Evolutionary conservation across 2,888 invertebrate species (phyloP).

Genomic region (Marronus borbonicus): DNA sequence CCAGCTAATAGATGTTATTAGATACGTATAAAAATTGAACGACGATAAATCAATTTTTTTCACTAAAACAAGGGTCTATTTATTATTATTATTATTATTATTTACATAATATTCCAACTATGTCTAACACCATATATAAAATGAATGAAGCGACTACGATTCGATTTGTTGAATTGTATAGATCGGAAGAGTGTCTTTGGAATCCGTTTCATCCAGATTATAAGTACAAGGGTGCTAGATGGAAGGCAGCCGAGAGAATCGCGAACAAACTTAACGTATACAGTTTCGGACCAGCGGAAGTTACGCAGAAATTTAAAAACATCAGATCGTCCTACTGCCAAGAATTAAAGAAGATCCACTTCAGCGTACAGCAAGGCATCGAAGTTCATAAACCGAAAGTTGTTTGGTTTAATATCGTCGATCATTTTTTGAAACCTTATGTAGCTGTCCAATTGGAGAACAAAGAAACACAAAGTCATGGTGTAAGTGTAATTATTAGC

Average conservation of each 20-base stretch:
- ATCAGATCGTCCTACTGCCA: slow-evolving; percentile 50
- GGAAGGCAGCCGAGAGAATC: slow-evolving; percentile 48
- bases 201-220: slow-evolving; percentile 49
- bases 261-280: slow-evolving; percentile 47
- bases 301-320: slow-evolving; percentile 51
- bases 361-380: slow-evolving; percentile 39
- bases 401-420: slow-evolving; percentile 49
- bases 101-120: neutral
- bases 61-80: too few species aligned
- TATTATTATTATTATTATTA: too few species aligned
- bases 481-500: slow-evolving; percentile 20
- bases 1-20: too few species aligned
- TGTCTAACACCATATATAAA: slow-evolving; percentile 48
- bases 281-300: slow-evolving; percentile 48
- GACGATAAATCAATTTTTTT: too few species aligned
- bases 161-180: slow-evolving; percentile 49
- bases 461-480: slow-evolving; percentile 33
- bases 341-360: slow-evolving; percentile 49
- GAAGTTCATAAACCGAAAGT: slow-evolving; percentile 50
- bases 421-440: slow-evolving; percentile 48
- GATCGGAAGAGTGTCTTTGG: slow-evolving; percentile 51
- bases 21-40: too few species aligned
- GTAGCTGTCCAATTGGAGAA: slow-evolving; percentile 42
- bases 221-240: slow-evolving; percentile 46
- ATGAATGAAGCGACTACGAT: slow-evolving; percentile 49